Percentiles rank a stretch among this genome's conserved stretches.
Conservation (phyloP, 2,113 vertebrate genomes). For the Brienomyrus brachyistius region DNA sequence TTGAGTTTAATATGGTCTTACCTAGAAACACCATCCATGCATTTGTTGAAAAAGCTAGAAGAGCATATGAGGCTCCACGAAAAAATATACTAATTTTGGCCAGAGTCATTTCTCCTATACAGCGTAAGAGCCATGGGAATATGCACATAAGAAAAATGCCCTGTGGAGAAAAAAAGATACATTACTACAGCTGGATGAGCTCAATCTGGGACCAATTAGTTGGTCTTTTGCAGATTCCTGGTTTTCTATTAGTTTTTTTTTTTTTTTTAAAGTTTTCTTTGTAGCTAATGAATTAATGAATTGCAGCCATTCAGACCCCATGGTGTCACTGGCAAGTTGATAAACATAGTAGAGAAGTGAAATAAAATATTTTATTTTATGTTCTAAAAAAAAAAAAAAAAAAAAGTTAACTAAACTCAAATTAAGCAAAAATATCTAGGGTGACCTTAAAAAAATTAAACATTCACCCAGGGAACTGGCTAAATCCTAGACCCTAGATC, state of each 20-base stretch:
- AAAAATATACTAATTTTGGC: constrained; percentile 39
- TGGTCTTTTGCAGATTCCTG: not conserved
- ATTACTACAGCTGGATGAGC: not conserved
- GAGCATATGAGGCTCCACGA: constrained; percentile 29
- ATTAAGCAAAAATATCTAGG: not conserved
- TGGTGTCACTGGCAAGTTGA: not conserved
- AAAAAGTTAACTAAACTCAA: not conserved
- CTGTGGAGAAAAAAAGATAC: constrained; percentile 25
- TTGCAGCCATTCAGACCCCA: not conserved
- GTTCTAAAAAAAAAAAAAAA: not conserved
- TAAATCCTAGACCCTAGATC: not conserved
- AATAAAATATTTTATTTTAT: not conserved
- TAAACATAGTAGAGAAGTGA: not conserved
- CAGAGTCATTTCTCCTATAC: constrained; percentile 38
- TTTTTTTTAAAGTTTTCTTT: not conserved
- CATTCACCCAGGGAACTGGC: not conserved
- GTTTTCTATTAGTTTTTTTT: not conserved
- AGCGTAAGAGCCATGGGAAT: constrained; percentile 41
- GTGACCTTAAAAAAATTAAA: not conserved
- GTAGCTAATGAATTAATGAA: not conserved
- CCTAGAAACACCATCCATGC: constrained; percentile 49
- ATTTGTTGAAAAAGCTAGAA: constrained; percentile 46
- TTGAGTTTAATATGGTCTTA: constrained; percentile 22
- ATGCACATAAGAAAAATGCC: constrained; percentile 39
- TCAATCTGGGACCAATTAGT: not conserved